Conservation (phyloP, 2,113 vertebrate species). For the Hemibagrus wyckioides region DNA sequence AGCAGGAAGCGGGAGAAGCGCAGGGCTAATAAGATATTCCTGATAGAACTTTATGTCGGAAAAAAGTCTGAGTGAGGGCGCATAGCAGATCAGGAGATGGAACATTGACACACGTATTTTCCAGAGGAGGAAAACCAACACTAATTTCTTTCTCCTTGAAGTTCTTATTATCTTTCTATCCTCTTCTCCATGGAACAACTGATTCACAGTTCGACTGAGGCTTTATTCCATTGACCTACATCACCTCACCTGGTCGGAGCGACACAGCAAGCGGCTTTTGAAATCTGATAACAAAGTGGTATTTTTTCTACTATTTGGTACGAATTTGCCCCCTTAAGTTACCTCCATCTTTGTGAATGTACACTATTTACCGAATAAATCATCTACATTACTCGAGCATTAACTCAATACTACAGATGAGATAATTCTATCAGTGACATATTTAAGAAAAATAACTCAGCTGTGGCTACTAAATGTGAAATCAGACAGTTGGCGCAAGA, state of each 20-base stretch:
- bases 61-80: slow-evolving; percentile 31
- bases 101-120: slow-evolving; percentile 20
- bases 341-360: neutral
- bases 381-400: neutral
- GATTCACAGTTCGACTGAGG: neutral
- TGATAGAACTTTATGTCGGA: slow-evolving; percentile 55
- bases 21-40: slow-evolving; percentile 56
- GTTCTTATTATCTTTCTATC: neutral
- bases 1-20: slow-evolving; percentile 39
- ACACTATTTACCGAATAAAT: neutral
- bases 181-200: neutral
- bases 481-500: neutral
- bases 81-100: slow-evolving; percentile 48
- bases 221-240: neutral
- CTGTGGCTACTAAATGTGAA: neutral
- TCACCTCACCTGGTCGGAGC: neutral
- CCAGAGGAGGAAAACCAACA: neutral
- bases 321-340: neutral
- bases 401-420: neutral
- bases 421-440: neutral
- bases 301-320: neutral
- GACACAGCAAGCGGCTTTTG: neutral
- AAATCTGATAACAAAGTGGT: neutral
- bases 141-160: slow-evolving; percentile 30
- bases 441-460: neutral